These are phyloP conservation scores for Melinopterus prodromus DNA, from an alignment of 2,888 invertebrate species.

Conservation along the genomic window DNA sequence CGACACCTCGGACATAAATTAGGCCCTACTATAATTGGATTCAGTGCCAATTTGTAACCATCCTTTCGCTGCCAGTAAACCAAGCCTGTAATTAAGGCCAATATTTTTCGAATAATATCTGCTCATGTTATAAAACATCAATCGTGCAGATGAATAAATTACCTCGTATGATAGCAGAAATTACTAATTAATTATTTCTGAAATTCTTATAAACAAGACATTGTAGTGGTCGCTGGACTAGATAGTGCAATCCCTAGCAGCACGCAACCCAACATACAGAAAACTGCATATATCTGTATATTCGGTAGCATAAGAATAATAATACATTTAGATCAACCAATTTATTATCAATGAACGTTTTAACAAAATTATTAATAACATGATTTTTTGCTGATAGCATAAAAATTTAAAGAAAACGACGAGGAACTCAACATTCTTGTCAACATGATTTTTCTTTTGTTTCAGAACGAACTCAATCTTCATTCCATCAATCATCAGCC, in stretches of 20 bases:
- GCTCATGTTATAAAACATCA: background rate
- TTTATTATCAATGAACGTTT: background rate
- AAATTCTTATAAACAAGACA: no score
- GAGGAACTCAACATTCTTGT: background rate
- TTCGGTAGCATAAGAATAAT: background rate
- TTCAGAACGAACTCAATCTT: background rate
- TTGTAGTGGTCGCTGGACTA: background rate
- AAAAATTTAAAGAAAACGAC: background rate
- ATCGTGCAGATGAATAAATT: background rate
- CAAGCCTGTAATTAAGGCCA: background rate
- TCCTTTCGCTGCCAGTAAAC: background rate
- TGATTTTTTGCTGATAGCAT: background rate
- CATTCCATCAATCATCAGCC: conserved; percentile 74
- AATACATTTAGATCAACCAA: background rate
- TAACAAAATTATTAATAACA: background rate
- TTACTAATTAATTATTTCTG: no score
- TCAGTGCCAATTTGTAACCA: background rate
- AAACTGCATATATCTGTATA: background rate
- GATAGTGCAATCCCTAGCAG: background rate
- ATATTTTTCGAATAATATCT: background rate
- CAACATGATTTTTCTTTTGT: background rate
- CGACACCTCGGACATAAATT: background rate
- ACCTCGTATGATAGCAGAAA: no score
- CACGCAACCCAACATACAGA: background rate
- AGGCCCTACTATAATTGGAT: background rate